Evolutionary conservation across 2,113 vertebrate genomes (phyloP), one percentile per base, ranked within the genome.

Genomic region (Aspiorhynchus laticeps): DNA sequence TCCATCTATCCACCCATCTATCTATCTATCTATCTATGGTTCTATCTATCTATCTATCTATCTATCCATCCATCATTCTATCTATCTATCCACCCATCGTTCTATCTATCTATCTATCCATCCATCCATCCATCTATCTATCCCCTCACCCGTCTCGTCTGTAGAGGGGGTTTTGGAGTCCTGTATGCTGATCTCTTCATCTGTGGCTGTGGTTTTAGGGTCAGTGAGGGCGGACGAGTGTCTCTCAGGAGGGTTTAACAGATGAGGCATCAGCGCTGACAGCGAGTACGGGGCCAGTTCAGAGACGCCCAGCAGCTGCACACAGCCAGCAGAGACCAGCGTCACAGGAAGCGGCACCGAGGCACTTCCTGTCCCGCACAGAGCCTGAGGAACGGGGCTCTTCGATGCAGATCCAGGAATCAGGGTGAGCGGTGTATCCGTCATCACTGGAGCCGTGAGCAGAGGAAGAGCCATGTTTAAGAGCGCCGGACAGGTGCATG

Each of bases 281-380:
- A 92, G 82, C 1, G 91, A 88, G 10, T 89, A 87, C 1, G 91
- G 91, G 5, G 92, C 84, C 67, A 92, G 74, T 83, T 91, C 92
- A 0, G 91, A 92, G 21, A 93, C n/a, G n/a, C 89, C 91, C 73
- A 84, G 24, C 33, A 93, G 83, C 84, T 91, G 86, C 17, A 86
- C 36, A 73, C 61, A 82, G n/a, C 15, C 33, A 24, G 88, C 83
- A 88, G 7, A 31, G 78, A 85, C 88, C 6, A 61, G 12, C 43
- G 41, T 9, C 1, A 61, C 7, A 69, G n/a, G 59, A 71, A 67
- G 21, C 1, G 24, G 11, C 33, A 36, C 0, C 1, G 76, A 53
- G 28, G 14, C 76, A 21, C 48, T 78, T 53, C 28, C 48, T 78
- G 76, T 24, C 21, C 76, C 17, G 2, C 19, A 78, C 26, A 78